Conservation (phyloP, 2,797 vertebrate species). For the Betta splendens region DNA sequence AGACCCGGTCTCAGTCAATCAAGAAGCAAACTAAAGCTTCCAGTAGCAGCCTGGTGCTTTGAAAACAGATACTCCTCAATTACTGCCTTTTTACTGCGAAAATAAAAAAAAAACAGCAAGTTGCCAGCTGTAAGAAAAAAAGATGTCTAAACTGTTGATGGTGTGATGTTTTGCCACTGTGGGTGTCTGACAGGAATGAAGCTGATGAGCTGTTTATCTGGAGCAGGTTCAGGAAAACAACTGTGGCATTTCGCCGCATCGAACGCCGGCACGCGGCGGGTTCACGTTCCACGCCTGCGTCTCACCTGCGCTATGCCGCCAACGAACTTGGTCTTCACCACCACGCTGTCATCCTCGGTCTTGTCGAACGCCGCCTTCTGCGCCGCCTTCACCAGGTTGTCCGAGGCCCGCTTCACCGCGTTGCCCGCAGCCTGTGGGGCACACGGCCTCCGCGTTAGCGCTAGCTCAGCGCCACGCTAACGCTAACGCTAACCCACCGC, state of each 20-base stretch:
- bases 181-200: slow-evolving; percentile 53
- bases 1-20: slow-evolving; percentile 31
- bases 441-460: slow-evolving; percentile 30
- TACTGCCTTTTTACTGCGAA: slow-evolving; percentile 35
- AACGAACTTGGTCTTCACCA: slow-evolving; percentile 98
- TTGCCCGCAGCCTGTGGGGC: slow-evolving; percentile 91
- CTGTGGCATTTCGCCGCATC: slow-evolving; percentile 41
- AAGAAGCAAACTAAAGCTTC: slow-evolving; percentile 45
- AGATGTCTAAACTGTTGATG: slow-evolving; percentile 28
- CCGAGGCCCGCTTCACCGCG: slow-evolving; percentile 97
- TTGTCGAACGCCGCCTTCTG: slow-evolving; percentile 98
- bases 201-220: slow-evolving; percentile 51
- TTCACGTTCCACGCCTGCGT: slow-evolving; percentile 17
- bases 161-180: slow-evolving; percentile 45
- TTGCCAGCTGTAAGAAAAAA: slow-evolving; percentile 29
- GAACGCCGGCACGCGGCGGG: slow-evolving; percentile 24
- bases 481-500: no score
- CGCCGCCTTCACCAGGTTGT: slow-evolving; percentile 95
- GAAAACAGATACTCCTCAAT: slow-evolving; percentile 39
- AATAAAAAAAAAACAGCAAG: slow-evolving; percentile 43
- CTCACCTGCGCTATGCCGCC: slow-evolving; percentile 98
- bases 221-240: slow-evolving; percentile 42
- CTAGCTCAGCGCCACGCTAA: no score
- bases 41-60: slow-evolving; percentile 4
- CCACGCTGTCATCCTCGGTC: slow-evolving; percentile 91